Base-by-base conservation (phyloP, 2,797 vertebrate species). In the Rhabdomys pumilio region DNA sequence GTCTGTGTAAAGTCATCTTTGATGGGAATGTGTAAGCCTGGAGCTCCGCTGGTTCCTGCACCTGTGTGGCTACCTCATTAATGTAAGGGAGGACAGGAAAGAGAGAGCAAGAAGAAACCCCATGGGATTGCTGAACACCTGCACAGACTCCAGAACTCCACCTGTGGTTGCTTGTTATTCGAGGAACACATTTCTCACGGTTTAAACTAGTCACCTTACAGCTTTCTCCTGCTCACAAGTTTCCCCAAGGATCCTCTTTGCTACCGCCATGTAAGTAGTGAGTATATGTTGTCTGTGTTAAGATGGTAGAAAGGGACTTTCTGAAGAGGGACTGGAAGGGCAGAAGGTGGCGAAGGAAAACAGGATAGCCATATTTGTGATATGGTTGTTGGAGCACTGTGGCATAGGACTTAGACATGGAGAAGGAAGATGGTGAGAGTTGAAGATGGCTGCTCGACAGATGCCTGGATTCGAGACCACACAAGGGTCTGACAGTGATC, bases 171-270 rank as follows among this genome's bases (percentile, higher is more conserved):
- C 44, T 89, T 75, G 55, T 95, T 89, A 67, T 44, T 72, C 38
- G 44, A 86, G 31, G 65, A 75, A 92, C 93, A 50, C 8, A 44
- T 89, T 81, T 90, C 55, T 69, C 91, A 76, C 59, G 80, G 77
- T 85, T 93, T 90, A 91, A 93, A 57, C 57, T 31, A 29, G 65
- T 93, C 73, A 86, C 20, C 59, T 90, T 72, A 80, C 13, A 50
- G 50, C 26, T 59, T 95, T 84, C 50, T 83, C 41, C 41, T 76
- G 75, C 24, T 29, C 0, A 2, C 19, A 63, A 87, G 11, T 10
- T 90, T 77, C 85, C 41, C 67, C 9, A 19, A 93, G 63, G 90
- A 92, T 57, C 87, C 50, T 19, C 24, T 6, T 73, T 26, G n/a
- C 22, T 29, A 22, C 26, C 88, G 26, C 61, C 63, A 15, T 87